Evolutionary conservation across 2,888 invertebrate genomes (phyloP), one percentile per base, ranked within the genome.

Genomic region (Scaptomyza cyrtandrae): DNA sequence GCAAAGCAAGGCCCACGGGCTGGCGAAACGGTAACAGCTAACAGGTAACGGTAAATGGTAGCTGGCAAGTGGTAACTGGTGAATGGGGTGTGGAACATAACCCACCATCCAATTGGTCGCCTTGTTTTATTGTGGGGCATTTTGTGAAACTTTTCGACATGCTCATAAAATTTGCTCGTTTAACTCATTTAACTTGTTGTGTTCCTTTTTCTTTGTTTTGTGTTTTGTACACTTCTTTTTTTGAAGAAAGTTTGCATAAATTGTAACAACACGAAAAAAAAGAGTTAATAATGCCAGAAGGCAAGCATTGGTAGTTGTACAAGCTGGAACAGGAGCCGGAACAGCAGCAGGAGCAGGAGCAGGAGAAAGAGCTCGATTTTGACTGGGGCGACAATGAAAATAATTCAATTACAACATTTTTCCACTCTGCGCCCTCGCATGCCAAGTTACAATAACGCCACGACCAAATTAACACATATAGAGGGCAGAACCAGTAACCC

Each of bases 401-500:
- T 90, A 90, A 90, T 90, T 91, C 90, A 90, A 90, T 90, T 90
- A 90, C 91, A 90, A 91, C 89, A 90, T 91, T 91, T 90, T 90
- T 86, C 77, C 89, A 88, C 71, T 84, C 84, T 59, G 62, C 59
- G 62, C 73, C 84, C 69, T 77, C 65, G 90, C 89, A 91, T 90
- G 90, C 81, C 87, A 91, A 88, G 85, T 88, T 80, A 86, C 91
- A 91, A 90, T 90, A 91, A 90, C 86, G 87, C 57, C 52, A 79
- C 77, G 84, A 86, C 89, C 78, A 80, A 87, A 87, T 86, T 89
- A 90, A 89, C 87, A 89, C 82, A 79, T 76, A 80, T 71, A 78
- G 49, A 56, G 39, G 35, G 56, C 16, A 27, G 27, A 16, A 37
- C 52, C 14, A 14, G 24, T n/a, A 11, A 7, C 14, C 53, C 43